Evolutionary conservation across 2,113 vertebrate genomes (phyloP), one percentile per base, ranked within the genome.

Genomic region (Vulpes vulpes): DNA sequence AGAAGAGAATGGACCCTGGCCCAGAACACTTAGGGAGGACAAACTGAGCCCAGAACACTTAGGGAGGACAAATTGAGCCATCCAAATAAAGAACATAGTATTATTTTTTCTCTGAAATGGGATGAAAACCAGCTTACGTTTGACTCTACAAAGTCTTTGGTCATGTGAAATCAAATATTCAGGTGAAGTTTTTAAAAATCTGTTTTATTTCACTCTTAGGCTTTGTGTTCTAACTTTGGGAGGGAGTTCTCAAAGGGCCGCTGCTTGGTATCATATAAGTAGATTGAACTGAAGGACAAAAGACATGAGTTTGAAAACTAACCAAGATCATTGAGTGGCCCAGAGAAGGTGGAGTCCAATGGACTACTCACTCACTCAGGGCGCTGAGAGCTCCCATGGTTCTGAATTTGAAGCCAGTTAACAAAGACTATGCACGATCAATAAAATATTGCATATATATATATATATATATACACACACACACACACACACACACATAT

Each of bases 101-200:
- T 43, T 43, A 43, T n/a, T 82, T 55, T 20, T 12, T 0, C 30
- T 93, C 57, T 93, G 51, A 74, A 23, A 64, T 57, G 55, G 53
- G 17, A 35, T 14, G 69, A 91, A 97, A 94, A 35, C 5, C 78
- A 59, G 3, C 32, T 89, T 89, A 55, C 11, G 80, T 88, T 91
- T 92, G n/a, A 53, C 19, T 73, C 35, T 91, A 53, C 32, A 22
- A 80, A 87, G 49, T 14, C 20, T 94, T 92, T 83, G 22, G 30
- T 89, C 55, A 78, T 4, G 57, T 83, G 55, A 93, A 67, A 49
- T 91, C 0, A 92, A 92, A 84, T 92, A 57, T 35, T 84, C 51
- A 91, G 57, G 49, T 86, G 23, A 97, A 38, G 8, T 82, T 94
- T 91, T 91, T 14, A 62, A 86, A 96, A 93, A 78, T 93, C 4